Conservation (phyloP, 2,888 invertebrate genomes). For the Polia nebulosa region DNA sequence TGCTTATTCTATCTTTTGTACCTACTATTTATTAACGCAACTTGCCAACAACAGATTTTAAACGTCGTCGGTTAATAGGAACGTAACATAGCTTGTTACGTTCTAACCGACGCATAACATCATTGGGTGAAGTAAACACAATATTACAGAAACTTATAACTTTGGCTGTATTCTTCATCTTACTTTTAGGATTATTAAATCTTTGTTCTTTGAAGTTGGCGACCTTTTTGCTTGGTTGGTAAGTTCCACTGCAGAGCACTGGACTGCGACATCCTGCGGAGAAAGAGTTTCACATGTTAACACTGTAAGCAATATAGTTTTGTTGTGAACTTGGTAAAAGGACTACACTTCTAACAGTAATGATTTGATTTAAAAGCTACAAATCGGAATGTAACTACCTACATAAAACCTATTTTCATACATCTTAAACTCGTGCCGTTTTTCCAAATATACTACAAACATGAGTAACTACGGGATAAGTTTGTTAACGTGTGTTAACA, state of each 20-base stretch:
- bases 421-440: too few species aligned
- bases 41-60: too few species aligned
- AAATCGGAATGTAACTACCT: neutral
- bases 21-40: too few species aligned
- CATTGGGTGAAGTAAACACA: conserved; percentile 22
- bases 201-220: conserved; percentile 18
- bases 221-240: neutral
- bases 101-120: too few species aligned
- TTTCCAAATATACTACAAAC: too few species aligned
- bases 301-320: neutral
- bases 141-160: conserved; percentile 26
- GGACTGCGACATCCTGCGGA: conserved; percentile 18
- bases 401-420: neutral
- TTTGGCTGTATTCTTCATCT: conserved; percentile 15
- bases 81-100: too few species aligned
- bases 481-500: too few species aligned
- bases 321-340: too few species aligned
- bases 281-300: neutral
- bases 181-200: conserved; percentile 29
- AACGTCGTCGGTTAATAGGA: too few species aligned
- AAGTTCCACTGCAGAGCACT: conserved; percentile 6
- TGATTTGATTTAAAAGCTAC: neutral
- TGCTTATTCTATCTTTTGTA: too few species aligned
- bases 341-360: too few species aligned
- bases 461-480: too few species aligned